A percentile compares a stretch with the other conserved stretches of the same genome.
These are phyloP conservation scores for Psilopogon haemacephalus DNA, from an alignment of 2,113 vertebrate species.

Conservation along the genomic window DNA sequence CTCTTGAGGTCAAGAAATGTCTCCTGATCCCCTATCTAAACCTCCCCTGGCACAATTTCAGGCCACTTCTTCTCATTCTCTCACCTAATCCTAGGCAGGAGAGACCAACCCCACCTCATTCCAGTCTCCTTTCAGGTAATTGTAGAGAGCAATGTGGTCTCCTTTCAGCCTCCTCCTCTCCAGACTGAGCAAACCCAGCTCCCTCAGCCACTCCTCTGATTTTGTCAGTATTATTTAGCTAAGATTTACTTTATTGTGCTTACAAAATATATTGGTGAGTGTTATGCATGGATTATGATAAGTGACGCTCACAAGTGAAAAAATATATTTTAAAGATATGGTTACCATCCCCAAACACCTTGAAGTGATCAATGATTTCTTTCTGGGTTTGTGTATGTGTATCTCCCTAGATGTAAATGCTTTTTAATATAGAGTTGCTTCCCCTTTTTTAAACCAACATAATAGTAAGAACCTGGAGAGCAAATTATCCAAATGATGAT, in stretches of 20 bases:
- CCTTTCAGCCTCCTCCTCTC: too few species aligned
- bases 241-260: not conserved
- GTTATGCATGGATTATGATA: not conserved
- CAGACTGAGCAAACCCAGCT: too few species aligned
- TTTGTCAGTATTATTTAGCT: not conserved
- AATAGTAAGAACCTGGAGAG: not conserved
- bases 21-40: too few species aligned
- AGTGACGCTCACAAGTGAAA: not conserved
- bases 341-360: not conserved
- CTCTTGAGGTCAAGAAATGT: too few species aligned
- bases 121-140: too few species aligned
- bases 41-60: too few species aligned
- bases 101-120: too few species aligned
- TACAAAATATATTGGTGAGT: not conserved
- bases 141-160: too few species aligned
- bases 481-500: not conserved
- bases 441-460: not conserved
- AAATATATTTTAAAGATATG: not conserved
- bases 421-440: not conserved
- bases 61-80: too few species aligned
- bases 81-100: too few species aligned
- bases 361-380: not conserved
- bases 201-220: not conserved
- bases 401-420: not conserved
- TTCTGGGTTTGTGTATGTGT: fast-evolving